Evolutionary conservation across 37 sponge, comb jelly and placozoan species (phyloP).

Genomic region (Haliclona indistincta): DNA sequence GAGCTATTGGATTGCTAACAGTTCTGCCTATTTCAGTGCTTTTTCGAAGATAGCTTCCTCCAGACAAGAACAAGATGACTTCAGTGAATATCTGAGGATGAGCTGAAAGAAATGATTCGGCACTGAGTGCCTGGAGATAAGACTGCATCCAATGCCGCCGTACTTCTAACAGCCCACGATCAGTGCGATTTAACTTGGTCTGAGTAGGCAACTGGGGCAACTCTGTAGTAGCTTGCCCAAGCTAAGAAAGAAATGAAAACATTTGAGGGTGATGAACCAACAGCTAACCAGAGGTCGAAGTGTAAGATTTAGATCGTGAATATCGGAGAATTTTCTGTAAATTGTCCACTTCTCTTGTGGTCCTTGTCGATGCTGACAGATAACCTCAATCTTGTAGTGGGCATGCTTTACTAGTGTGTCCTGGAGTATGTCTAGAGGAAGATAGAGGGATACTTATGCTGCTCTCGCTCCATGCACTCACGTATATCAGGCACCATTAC

Average conservation of each 20-base stretch:
- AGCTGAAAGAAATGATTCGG: constrained; percentile 23
- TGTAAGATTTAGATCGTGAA: constrained; percentile 63
- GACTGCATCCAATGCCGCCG: constrained; percentile 35
- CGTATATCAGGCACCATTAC: neutral
- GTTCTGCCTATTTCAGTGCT: constrained; percentile 44
- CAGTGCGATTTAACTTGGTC: constrained; percentile 45
- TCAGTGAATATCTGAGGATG: constrained; percentile 25
- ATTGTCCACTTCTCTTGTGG: constrained; percentile 48
- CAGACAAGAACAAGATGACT: constrained; percentile 45
- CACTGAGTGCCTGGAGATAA: constrained; percentile 39
- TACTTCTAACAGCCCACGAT: constrained; percentile 40
- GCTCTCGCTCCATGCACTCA: too few relatives aligned
- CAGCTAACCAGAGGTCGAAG: constrained; percentile 37
- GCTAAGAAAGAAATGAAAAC: neutral
- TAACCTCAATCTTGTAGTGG: constrained; percentile 38
- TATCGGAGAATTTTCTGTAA: constrained; percentile 49
- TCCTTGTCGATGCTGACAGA: constrained; percentile 39
- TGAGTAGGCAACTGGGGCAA: constrained; percentile 16
- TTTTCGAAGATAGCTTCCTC: constrained; percentile 17
- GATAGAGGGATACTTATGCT: too few relatives aligned
- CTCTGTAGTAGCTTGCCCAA: neutral
- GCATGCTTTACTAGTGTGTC: constrained; percentile 34
- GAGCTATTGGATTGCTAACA: constrained; percentile 14
- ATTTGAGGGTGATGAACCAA: neutral
- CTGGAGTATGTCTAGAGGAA: too few relatives aligned